Conservation (phyloP, 2,113 vertebrate genomes). For the Centropus unirufus region DNA sequence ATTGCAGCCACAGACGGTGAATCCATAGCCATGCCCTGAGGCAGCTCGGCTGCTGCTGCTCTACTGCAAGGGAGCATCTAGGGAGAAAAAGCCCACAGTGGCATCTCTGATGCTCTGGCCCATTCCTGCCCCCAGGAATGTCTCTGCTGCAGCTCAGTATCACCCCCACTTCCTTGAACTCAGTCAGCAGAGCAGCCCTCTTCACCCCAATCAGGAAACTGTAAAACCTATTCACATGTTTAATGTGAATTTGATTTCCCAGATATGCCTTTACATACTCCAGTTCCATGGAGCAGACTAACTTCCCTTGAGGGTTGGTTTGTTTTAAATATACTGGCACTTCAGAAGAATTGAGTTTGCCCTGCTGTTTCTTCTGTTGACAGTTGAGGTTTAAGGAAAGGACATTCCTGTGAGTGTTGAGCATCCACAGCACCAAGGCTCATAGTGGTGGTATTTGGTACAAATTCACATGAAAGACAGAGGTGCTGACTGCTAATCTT, state of each 20-base stretch:
- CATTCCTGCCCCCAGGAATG: background rate
- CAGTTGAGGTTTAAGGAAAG: background rate
- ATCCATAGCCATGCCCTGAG: background rate
- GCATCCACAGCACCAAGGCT: background rate
- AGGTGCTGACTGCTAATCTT: background rate
- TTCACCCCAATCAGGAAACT: background rate
- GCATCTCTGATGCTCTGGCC: background rate
- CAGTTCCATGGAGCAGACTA: background rate
- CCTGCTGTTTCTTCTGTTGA: background rate
- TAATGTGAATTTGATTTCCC: background rate
- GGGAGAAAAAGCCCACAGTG: background rate
- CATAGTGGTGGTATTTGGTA: background rate
- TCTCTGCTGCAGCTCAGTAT: background rate
- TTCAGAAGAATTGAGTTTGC: background rate
- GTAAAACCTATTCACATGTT: background rate
- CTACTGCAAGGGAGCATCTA: fast-evolving
- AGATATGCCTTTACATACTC: background rate
- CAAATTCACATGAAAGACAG: background rate
- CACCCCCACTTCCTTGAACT: background rate
- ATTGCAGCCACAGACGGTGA: background rate
- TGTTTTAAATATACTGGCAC: background rate
- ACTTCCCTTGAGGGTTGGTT: background rate
- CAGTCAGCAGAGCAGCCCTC: background rate
- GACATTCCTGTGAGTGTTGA: background rate
- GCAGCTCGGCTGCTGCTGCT: background rate